Evolutionary conservation across 2,888 invertebrate species (phyloP).

Genomic region (Sphaeridia pumilis): DNA sequence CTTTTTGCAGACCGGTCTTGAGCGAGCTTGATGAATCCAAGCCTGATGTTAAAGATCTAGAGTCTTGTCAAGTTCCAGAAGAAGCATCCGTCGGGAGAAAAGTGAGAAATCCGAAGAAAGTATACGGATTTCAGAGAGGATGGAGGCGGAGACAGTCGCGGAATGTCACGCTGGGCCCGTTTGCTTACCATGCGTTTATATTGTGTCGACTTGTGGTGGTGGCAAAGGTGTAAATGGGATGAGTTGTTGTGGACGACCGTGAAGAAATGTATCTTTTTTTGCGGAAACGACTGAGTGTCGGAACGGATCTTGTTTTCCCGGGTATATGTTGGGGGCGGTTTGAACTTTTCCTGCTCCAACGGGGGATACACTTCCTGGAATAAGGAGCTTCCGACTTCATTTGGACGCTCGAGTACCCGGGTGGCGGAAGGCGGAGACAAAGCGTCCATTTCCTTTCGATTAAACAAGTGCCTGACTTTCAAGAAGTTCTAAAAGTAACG

Average conservation of each 20-base stretch:
- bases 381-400: slow-evolving; percentile 2
- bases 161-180: no score
- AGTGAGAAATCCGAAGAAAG: no score
- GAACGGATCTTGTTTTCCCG: slow-evolving; percentile 2
- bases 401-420: slow-evolving; percentile 1
- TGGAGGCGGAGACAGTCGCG: no score
- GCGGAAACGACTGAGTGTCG: no score
- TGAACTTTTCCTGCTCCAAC: background rate
- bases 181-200: no score
- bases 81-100: no score
- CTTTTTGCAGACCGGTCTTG: no score
- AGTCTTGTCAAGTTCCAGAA: no score
- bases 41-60: no score
- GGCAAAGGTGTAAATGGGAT: background rate
- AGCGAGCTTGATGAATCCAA: no score
- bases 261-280: slow-evolving; percentile 9
- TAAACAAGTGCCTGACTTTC: background rate
- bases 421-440: slow-evolving; percentile 8
- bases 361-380: slow-evolving; percentile 7
- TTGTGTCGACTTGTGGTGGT: background rate
- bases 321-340: no score
- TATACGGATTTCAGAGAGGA: no score
- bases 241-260: background rate
- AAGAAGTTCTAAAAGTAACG: background rate
- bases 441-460: slow-evolving; percentile 4